phyloP scores from a whole-genome alignment of 2,797 vertebrate species.

The Bradypus variegatus region DNA sequence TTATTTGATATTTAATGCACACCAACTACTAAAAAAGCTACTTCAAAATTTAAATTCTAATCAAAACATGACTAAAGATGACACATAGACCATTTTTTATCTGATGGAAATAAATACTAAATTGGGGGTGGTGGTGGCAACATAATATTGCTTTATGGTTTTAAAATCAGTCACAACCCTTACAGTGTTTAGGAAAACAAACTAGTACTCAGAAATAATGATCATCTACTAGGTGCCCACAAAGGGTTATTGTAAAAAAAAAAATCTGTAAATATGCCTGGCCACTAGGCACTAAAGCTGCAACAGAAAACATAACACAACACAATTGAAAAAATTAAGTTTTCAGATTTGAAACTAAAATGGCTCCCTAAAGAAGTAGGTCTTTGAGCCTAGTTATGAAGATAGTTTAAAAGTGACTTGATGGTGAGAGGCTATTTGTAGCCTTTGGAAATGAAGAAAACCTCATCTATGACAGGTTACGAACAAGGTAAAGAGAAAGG shows the following conservation, averaged over 20 bases:
- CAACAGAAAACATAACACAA: neutral
- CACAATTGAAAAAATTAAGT: neutral
- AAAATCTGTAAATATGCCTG: constrained; percentile 43
- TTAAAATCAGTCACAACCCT: constrained; percentile 13
- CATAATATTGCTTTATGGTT: neutral
- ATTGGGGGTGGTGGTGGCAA: neutral
- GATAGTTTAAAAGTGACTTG: neutral
- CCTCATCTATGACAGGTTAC: neutral
- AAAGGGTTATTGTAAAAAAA: constrained; percentile 34
- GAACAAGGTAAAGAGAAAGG: neutral
- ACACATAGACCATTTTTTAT: neutral
- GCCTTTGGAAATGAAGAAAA: neutral
- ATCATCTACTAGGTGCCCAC: constrained; percentile 20
- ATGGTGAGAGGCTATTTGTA: neutral
- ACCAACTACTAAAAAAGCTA: neutral
- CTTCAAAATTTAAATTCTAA: constrained; percentile 10
- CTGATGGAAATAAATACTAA: neutral
- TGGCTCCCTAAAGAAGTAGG: neutral
- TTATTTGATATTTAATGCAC: neutral
- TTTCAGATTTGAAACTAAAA: constrained; percentile 39
- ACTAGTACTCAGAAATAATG: constrained; percentile 41
- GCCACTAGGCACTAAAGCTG: neutral
- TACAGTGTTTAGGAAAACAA: constrained; percentile 25
- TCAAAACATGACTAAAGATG: neutral
- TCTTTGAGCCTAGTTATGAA: neutral